phyloP scores from a whole-genome alignment of 2,113 vertebrate species.

The Porphyrio hochstetteri region DNA sequence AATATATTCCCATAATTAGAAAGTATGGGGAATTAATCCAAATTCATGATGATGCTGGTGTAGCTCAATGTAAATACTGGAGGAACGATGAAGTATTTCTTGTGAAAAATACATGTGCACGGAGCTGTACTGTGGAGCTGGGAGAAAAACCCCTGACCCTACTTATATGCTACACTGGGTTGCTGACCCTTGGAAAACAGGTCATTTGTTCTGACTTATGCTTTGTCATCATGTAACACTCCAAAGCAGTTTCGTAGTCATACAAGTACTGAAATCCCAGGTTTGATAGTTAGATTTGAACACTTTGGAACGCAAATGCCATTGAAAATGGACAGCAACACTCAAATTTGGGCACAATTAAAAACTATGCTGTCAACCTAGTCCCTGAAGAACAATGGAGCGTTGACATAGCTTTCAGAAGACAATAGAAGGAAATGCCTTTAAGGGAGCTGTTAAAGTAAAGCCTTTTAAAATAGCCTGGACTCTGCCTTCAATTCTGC shows the following conservation, averaged over 20 bases:
- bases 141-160: neutral
- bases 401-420: neutral
- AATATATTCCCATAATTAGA: neutral
- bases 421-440: conserved; percentile 58
- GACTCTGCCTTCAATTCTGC: neutral
- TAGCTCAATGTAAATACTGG: neutral
- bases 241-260: neutral
- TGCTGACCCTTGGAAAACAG: neutral
- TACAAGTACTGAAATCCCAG: neutral
- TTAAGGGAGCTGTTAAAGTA: neutral
- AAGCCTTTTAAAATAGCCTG: conserved; percentile 41
- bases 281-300: neutral
- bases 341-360: neutral
- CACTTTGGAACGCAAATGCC: neutral
- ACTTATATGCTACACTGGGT: neutral
- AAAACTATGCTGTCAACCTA: neutral
- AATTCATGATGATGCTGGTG: neutral
- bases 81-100: neutral
- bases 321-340: neutral
- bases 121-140: neutral
- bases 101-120: neutral
- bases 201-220: neutral
- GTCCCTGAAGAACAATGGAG: neutral
- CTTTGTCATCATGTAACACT: neutral
- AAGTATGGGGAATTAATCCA: neutral